phyloP scores from a whole-genome alignment of 2,797 vertebrate species.

The Perdix hodgsoniae region DNA sequence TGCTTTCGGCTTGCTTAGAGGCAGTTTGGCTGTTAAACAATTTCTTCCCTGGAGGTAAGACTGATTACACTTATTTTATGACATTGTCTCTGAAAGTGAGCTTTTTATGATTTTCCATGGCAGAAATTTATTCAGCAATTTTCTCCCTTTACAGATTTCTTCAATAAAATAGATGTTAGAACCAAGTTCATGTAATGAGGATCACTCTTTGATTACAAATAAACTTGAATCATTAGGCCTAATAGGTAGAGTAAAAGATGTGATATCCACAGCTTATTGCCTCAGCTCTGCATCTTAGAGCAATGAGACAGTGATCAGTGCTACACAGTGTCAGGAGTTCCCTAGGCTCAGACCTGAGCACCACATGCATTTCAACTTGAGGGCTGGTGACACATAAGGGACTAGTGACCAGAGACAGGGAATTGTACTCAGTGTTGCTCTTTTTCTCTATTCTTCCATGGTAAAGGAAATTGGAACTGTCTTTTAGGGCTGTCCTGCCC shows the following conservation, averaged over 20 bases:
- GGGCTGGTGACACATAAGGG: background rate
- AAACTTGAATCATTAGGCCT: background rate
- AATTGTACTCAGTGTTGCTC: background rate
- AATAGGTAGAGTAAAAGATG: background rate
- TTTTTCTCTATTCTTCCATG: background rate
- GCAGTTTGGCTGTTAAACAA: slow-evolving; percentile 36
- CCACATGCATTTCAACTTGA: background rate
- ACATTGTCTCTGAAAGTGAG: slow-evolving; percentile 9
- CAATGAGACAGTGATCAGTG: background rate
- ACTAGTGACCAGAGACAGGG: background rate
- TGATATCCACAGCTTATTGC: background rate
- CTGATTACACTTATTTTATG: slow-evolving; percentile 47
- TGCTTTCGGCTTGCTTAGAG: slow-evolving; percentile 40
- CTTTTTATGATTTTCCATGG: slow-evolving; percentile 25
- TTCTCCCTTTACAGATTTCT: slow-evolving; percentile 16
- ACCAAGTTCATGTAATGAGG: background rate
- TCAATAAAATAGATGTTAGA: slow-evolving; percentile 15
- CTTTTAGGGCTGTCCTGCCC: background rate
- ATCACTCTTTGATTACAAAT: background rate
- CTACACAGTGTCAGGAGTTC: background rate
- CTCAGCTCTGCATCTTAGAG: background rate
- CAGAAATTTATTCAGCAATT: slow-evolving; percentile 38
- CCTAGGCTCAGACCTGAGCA: background rate
- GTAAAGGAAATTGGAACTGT: background rate
- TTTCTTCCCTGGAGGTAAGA: slow-evolving; percentile 32